Conservation (phyloP, 2,888 invertebrate genomes). For the Acanthococcus lagerstroemiae region DNA sequence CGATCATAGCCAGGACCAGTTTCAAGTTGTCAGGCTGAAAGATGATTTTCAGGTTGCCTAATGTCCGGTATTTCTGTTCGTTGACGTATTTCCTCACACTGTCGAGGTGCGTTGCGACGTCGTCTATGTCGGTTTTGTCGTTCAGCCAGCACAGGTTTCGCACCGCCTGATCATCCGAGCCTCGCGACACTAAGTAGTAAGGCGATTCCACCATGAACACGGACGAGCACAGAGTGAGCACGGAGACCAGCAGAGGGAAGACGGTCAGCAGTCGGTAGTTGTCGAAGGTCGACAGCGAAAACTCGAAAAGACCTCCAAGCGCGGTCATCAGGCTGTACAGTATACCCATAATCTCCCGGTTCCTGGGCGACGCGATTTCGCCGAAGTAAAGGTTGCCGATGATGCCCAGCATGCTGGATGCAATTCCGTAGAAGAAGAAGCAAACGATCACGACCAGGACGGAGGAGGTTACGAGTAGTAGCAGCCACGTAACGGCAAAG, state of each 20-base stretch:
- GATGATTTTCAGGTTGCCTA: background rate
- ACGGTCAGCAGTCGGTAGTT: background rate
- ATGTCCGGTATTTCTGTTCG: background rate
- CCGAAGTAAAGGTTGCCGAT: background rate
- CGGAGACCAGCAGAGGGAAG: background rate
- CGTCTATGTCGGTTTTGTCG: background rate
- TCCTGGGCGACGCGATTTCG: background rate
- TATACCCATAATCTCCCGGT: background rate
- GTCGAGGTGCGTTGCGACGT: background rate
- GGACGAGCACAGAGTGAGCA: background rate
- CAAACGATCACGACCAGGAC: background rate
- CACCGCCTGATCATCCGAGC: background rate
- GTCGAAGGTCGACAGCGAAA: background rate
- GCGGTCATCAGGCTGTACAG: background rate
- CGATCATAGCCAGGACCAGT: background rate
- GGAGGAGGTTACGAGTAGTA: background rate
- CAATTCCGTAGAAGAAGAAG: background rate
- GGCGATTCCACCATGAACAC: background rate
- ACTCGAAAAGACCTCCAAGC: background rate
- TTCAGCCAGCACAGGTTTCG: background rate
- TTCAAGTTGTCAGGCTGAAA: background rate
- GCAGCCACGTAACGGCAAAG: background rate
- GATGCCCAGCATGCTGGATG: background rate
- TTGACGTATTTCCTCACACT: background rate
- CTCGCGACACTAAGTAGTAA: background rate